Percentiles rank a stretch among this genome's conserved stretches.
phyloP scores from a whole-genome alignment of 2,113 vertebrate genomes.

The Ctenodactylus gundi region DNA sequence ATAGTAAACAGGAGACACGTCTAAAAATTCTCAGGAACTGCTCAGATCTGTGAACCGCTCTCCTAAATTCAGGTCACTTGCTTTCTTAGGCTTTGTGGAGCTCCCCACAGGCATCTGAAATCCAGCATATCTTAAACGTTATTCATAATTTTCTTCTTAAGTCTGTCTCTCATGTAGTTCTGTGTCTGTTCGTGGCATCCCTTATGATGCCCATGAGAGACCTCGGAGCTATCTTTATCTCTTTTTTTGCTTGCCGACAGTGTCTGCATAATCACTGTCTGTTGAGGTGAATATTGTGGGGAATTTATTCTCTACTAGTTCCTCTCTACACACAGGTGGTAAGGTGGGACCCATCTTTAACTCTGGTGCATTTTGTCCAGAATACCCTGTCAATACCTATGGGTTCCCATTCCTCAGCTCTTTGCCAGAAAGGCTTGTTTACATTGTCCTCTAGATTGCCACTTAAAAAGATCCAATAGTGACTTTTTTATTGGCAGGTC shows the following conservation, averaged over 20 bases:
- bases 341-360: background rate
- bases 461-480: too few species aligned
- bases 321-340: background rate
- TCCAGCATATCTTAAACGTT: background rate
- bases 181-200: background rate
- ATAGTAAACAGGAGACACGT: slow-evolving; percentile 32
- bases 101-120: background rate
- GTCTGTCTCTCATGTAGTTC: background rate
- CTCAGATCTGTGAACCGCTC: background rate
- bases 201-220: background rate
- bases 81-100: background rate
- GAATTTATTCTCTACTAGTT: background rate
- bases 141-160: background rate
- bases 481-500: background rate
- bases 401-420: background rate
- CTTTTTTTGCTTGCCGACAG: background rate
- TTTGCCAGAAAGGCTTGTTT: background rate
- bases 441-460: background rate
- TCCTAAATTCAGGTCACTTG: background rate
- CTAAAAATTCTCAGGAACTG: background rate
- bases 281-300: background rate
- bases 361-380: background rate
- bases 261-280: background rate
- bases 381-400: background rate
- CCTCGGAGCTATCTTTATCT: background rate